A percentile compares a stretch with the other conserved stretches of the same genome.
Conservation (phyloP, 2,797 vertebrate species). For the Brachymystax lenok region DNA sequence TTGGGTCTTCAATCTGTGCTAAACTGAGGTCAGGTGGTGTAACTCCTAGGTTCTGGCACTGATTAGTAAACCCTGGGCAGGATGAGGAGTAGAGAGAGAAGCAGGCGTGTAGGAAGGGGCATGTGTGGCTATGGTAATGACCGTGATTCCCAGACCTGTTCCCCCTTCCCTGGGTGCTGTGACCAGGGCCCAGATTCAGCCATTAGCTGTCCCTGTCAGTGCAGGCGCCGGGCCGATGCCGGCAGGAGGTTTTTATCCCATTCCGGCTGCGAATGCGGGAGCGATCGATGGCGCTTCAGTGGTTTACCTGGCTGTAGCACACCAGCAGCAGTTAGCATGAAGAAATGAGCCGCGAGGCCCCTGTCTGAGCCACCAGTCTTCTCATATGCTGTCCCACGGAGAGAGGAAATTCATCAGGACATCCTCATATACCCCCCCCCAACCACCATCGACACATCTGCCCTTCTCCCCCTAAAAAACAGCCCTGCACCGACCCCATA, state of each 20-base stretch:
- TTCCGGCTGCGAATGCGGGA: constrained; percentile 80
- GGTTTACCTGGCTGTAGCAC: constrained; percentile 75
- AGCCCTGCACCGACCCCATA: constrained; percentile 73
- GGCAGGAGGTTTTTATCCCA: constrained; percentile 83
- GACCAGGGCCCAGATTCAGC: constrained; percentile 82
- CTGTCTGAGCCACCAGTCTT: constrained; percentile 85
- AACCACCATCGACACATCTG: constrained; percentile 28
- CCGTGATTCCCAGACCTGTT: constrained; percentile 74
- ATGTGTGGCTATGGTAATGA: constrained; percentile 80
- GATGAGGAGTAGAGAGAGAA: constrained; percentile 60
- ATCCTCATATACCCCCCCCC: constrained; percentile 51
- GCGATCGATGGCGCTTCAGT: constrained; percentile 86
- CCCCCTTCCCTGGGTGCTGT: constrained; percentile 70
- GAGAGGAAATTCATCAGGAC: constrained; percentile 87
- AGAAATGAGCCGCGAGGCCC: constrained; percentile 86
- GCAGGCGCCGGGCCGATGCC: constrained; percentile 80
- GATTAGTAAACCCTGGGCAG: constrained; percentile 45
- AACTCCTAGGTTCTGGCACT: constrained; percentile 68
- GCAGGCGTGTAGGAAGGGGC: constrained; percentile 43
- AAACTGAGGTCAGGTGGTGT: constrained; percentile 70
- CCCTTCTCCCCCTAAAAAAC: constrained; percentile 53
- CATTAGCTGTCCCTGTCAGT: constrained; percentile 80
- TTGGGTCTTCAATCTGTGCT: constrained; percentile 58
- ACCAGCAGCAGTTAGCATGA: constrained; percentile 80
- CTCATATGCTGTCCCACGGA: constrained; percentile 79